Percentiles rank a stretch among this genome's conserved stretches.
Conservation (phyloP, 2,113 vertebrate species). For the Peromyscus maniculatus region DNA sequence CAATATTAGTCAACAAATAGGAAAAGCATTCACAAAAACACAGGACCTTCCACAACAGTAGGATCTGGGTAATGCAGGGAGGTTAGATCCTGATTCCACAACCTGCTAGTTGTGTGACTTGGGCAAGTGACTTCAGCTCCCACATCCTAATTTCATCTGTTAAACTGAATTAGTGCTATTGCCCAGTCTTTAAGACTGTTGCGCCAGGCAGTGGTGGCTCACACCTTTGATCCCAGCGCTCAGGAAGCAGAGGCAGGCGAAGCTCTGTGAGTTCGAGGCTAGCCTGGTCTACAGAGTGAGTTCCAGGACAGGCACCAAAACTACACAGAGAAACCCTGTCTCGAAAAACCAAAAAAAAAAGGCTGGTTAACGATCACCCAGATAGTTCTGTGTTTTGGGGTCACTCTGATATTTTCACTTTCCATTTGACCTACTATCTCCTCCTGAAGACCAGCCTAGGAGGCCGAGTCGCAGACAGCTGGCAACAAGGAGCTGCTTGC, state of each 20-base stretch:
- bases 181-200: background rate
- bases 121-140: background rate
- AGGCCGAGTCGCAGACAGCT: conserved; percentile 7
- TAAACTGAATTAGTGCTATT: background rate
- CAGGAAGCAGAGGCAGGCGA: background rate
- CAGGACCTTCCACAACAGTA: background rate
- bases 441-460: background rate
- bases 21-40: background rate
- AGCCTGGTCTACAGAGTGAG: background rate
- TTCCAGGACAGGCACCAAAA: background rate
- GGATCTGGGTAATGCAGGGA: background rate
- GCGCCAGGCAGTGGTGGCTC: background rate
- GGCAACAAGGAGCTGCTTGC: no score
- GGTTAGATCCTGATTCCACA: background rate
- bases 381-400: background rate
- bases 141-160: background rate
- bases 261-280: background rate
- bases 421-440: background rate
- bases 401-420: background rate
- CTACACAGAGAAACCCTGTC: background rate
- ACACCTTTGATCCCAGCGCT: background rate
- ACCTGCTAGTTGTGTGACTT: background rate
- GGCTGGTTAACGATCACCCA: background rate
- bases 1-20: background rate
- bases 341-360: background rate